Evolutionary conservation across 2,888 invertebrate genomes (phyloP), one percentile per base, ranked within the genome.

Genomic region (Meteorus cinctellus): DNA sequence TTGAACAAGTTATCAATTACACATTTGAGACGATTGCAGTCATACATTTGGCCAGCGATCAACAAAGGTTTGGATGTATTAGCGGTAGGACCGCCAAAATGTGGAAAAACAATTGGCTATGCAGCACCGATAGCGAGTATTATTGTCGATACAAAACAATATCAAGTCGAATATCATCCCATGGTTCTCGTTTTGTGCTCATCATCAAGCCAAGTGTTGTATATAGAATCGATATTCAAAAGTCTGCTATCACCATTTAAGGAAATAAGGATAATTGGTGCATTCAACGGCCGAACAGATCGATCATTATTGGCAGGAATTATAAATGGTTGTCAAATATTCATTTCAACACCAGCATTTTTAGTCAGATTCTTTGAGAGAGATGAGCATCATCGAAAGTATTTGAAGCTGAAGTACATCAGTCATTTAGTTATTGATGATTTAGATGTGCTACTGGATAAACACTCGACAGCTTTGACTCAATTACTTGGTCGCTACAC

Each of bases 101-200:
- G 93, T 71, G 95, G 95, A 0, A 95, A 95, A 90, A 95, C 95
- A 0, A 88, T 94, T 83, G 93, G 94, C 0, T 95, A 94, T 85
- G 85, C 94, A 34, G 92, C 95, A 16, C 92, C 95, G 0, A 88
- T 96, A 4, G 91, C 94, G 70, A 92, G 93, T 68, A 90, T 92
- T 72, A 88, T 95, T 6, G 86, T 90, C 19, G 67, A 48, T 12
- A 78, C 78, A 65, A 74, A 80, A 79, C 74, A 80, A 74, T 36
- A 84, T 60, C 81, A 81, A 63, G 60, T 72, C 41, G 90, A 91
- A 27, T 90, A 90, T 59, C 93, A 93, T 45, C 95, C 96, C 0
- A 89, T 92, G 16, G 92, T 92, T 24, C 90, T 96, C 5, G 92
- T 96, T 74, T 87, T 96, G 24, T 94, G 94, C 80, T 92, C 93